A percentile compares a stretch with the other conserved stretches of the same genome.
Conservation (phyloP, 2,113 vertebrate species). For the Rhabdomys dilectus region DNA sequence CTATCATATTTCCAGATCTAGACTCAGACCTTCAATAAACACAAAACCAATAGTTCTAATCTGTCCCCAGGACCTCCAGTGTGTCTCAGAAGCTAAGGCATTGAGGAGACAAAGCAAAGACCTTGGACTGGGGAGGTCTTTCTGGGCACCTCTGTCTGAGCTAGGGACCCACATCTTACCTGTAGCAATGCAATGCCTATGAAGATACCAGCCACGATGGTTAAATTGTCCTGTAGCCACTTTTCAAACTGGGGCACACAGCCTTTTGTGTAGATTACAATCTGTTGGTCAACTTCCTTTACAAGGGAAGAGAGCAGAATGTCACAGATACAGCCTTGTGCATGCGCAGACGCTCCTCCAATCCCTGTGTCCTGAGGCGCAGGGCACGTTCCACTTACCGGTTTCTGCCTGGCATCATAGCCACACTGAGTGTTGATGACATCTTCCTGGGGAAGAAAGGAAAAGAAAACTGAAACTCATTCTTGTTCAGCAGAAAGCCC, state of each 20-base stretch:
- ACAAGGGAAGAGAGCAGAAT: conserved; percentile 72
- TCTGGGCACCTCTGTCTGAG: neutral
- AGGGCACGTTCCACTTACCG: conserved; percentile 88
- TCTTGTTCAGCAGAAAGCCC: neutral
- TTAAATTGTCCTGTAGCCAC: conserved; percentile 98
- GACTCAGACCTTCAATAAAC: conserved; percentile 9
- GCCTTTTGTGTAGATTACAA: conserved; percentile 97
- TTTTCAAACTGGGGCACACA: conserved; percentile 99
- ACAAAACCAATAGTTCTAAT: neutral
- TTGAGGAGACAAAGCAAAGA: neutral
- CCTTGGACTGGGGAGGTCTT: neutral
- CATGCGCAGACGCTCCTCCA: neutral
- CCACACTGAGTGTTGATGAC: conserved; percentile 99
- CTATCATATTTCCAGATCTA: neutral
- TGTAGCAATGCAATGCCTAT: conserved; percentile 97
- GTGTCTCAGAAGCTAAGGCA: neutral
- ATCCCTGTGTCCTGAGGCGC: neutral
- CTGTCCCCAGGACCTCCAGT: neutral
- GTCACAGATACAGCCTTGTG: conserved; percentile 27
- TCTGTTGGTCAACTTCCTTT: conserved; percentile 96
- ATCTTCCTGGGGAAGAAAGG: conserved; percentile 91
- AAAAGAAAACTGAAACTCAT: conserved; percentile 47
- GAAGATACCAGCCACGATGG: conserved; percentile 97
- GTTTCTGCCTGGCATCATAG: conserved; percentile 96
- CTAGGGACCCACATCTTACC: conserved; percentile 81